Conservation (phyloP, 92 coral and sea anemone genomes). For the Blastomussa wellsi region DNA sequence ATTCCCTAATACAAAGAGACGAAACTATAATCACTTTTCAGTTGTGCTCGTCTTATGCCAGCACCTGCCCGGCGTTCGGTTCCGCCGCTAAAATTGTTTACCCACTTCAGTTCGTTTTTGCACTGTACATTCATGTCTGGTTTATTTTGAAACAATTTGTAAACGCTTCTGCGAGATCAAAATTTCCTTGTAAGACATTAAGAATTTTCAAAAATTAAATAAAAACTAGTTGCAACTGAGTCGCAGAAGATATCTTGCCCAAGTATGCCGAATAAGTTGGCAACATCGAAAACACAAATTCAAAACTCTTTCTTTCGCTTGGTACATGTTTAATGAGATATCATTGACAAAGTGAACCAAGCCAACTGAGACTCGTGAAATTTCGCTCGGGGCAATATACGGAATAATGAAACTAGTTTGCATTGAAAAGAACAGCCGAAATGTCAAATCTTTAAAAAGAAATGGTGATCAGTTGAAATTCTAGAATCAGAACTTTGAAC, state of each 20-base stretch:
- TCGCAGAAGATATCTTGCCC: neutral
- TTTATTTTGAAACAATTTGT: neutral
- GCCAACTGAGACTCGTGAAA: neutral
- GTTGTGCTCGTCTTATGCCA: neutral
- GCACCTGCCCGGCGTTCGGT: neutral
- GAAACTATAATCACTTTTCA: neutral
- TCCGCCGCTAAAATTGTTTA: slow-evolving; percentile 4
- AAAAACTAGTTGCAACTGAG: neutral
- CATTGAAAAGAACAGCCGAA: neutral
- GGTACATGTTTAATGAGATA: neutral
- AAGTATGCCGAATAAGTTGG: neutral
- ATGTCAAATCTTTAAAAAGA: slow-evolving; percentile 3
- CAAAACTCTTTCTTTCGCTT: neutral
- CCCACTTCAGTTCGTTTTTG: slow-evolving; percentile 9
- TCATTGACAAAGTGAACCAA: neutral
- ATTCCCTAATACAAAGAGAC: neutral
- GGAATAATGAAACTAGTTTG: slow-evolving; percentile 6
- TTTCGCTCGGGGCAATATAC: slow-evolving; percentile 17
- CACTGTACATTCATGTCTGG: slow-evolving; percentile 5
- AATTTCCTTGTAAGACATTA: neutral
- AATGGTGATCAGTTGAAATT: neutral
- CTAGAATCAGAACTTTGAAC: neutral
- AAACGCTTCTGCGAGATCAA: neutral
- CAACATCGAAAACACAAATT: neutral
- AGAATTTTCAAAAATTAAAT: neutral